Percentiles rank a stretch among this genome's conserved stretches.
phyloP scores from a whole-genome alignment of 2,888 invertebrate genomes.

The Brachynemurus nebulosus region DNA sequence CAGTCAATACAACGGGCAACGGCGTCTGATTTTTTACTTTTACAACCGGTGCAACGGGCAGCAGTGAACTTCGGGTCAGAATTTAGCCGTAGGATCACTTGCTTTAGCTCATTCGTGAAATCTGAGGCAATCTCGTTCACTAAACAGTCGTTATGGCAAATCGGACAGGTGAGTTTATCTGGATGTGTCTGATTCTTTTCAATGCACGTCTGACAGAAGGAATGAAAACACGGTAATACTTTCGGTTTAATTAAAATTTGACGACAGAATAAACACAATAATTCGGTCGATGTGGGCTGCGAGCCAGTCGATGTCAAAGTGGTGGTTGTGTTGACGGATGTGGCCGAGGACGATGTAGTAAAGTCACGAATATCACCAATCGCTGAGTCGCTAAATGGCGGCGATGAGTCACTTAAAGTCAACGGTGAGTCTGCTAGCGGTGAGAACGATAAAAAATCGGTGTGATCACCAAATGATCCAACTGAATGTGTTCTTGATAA shows the following conservation, averaged over 20 bases:
- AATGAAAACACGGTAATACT: constrained; percentile 69
- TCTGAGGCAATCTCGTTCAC: constrained; percentile 2
- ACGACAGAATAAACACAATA: constrained; percentile 55
- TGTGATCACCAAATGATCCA: constrained; percentile 72
- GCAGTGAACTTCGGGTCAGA: constrained; percentile 34
- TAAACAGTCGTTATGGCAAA: constrained; percentile 37
- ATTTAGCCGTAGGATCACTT: constrained; percentile 7
- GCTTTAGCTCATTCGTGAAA: constrained; percentile 4
- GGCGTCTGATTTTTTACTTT: constrained; percentile 86
- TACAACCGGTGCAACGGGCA: constrained; percentile 87
- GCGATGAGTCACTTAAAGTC: constrained; percentile 77
- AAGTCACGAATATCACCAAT: constrained; percentile 58
- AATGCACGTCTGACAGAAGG: constrained; percentile 70
- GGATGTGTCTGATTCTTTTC: constrained; percentile 55
- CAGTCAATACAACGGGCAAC: constrained; percentile 95
- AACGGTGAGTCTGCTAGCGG: constrained; percentile 53
- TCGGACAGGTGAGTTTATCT: constrained; percentile 63
- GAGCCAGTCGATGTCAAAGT: constrained; percentile 24
- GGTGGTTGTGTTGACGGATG: constrained; percentile 14
- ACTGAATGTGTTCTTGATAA: constrained; percentile 82
- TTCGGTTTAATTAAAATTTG: constrained; percentile 61
- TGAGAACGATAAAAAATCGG: constrained; percentile 52
- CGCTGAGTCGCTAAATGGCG: constrained; percentile 72
- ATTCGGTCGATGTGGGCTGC: constrained; percentile 21
- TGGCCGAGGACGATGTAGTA: constrained; percentile 12